phyloP scores from a whole-genome alignment of 2,113 vertebrate species.

The Agapornis roseicollis region DNA sequence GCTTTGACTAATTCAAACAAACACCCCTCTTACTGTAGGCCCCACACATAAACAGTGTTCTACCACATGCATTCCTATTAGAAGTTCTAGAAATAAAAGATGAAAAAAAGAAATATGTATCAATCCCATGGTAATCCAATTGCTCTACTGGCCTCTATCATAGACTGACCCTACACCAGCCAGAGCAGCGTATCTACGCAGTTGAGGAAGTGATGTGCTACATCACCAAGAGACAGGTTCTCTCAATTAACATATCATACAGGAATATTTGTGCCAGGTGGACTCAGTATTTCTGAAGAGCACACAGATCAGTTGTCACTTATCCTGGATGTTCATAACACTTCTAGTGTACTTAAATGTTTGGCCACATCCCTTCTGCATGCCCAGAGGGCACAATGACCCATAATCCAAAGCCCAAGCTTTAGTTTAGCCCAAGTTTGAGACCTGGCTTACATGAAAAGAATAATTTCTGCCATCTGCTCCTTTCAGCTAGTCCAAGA shows the following conservation, averaged over 20 bases:
- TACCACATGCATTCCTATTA: neutral
- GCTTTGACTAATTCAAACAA: conserved; percentile 61
- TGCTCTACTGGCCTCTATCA: neutral
- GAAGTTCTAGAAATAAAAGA: neutral
- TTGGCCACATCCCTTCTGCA: neutral
- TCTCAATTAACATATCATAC: neutral
- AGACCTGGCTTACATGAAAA: neutral
- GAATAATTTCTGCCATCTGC: neutral
- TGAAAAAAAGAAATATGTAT: neutral
- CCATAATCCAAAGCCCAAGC: too few relatives aligned
- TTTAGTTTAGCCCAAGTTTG: neutral
- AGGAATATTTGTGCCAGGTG: neutral
- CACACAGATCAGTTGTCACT: neutral
- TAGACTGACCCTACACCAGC: neutral
- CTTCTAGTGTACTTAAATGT: neutral
- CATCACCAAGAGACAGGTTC: neutral
- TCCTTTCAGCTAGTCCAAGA: neutral
- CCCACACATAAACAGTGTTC: neutral
- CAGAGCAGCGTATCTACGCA: neutral
- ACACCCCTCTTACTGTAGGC: conserved; percentile 30
- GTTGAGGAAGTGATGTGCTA: neutral
- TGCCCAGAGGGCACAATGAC: rapidly evolving
- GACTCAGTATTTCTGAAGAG: neutral
- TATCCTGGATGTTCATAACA: neutral
- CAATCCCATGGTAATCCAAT: neutral